These are phyloP conservation scores for Neotragus pygmaeus DNA, from an alignment of 2,113 vertebrate species.

Conservation along the genomic window DNA sequence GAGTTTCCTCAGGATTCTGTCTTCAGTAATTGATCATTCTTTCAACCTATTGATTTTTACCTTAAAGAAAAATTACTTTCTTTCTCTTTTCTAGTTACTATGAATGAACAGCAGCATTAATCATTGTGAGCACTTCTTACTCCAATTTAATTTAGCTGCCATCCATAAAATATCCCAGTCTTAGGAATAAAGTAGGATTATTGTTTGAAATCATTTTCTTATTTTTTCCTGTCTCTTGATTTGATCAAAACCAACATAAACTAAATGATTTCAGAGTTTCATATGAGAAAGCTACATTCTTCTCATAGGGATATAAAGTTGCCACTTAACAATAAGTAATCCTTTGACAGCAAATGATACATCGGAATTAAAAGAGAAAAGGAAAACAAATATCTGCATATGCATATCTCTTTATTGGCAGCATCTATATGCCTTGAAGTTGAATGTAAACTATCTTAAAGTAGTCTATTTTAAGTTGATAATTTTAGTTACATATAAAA, in stretches of 20 bases:
- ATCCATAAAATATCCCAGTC: slow-evolving; percentile 1
- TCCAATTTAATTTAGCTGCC: slow-evolving; percentile 50
- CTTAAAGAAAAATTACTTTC: slow-evolving; percentile 46
- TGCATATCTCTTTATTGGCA: not conserved
- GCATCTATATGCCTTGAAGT: not conserved
- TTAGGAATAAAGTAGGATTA: not conserved
- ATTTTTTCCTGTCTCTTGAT: not conserved
- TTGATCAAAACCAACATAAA: slow-evolving; percentile 40
- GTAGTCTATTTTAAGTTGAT: not conserved
- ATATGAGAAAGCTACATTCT: not conserved
- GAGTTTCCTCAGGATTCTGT: not conserved
- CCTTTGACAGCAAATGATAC: not conserved
- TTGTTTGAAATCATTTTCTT: slow-evolving; percentile 26
- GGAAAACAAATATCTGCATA: not conserved
- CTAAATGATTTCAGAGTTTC: slow-evolving; percentile 28
- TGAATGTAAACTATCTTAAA: not conserved
- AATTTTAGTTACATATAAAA: not conserved
- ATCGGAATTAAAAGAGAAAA: not conserved
- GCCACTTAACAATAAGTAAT: not conserved
- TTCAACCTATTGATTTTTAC: not conserved
- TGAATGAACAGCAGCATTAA: slow-evolving; percentile 48
- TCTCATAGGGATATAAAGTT: not conserved
- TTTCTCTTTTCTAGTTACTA: slow-evolving; percentile 46
- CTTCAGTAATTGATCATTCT: slow-evolving; percentile 50
- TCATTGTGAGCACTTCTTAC: slow-evolving; percentile 45